Base-by-base conservation (phyloP, 2,113 vertebrate genomes). In the Tretioscincus oriximinensis region DNA sequence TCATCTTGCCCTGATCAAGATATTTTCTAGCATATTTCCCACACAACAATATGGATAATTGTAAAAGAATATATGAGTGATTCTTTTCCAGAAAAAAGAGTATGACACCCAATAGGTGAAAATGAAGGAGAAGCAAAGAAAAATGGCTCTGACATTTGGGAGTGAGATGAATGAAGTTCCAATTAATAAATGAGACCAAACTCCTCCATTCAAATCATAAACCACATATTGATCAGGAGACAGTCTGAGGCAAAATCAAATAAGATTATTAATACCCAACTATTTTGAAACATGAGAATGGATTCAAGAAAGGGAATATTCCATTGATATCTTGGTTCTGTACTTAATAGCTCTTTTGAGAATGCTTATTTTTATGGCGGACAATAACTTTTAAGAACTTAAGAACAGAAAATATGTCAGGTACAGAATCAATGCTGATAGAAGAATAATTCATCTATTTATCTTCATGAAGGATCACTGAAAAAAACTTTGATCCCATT, bases 401-500 rank as follows among this genome's bases (percentile, higher is more conserved):
- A 92, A 92, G 89, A 94, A 85, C 85, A 90, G 92, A 91, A 88
- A 89, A 90, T 89, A 86, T 94, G 93, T 93, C 94, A 94, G 91
- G 86, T 92, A 85, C 93, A 87, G 93, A 94, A 88, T 91, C 90
- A 79, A 91, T 90, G 88, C 87, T 85, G 93, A 93, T 88, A 92
- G 90, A 88, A 88, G 92, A 91, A 90, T 90, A 88, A 89, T 92
- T 90, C 90, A 78, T 90, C 91, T 91, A 81, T 91, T 93, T 93
- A 92, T 87, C 86, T 91, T 92, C 94, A 91, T 0, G 78, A 93
- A 91, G 89, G 93, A 91, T 92, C 81, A 65, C 90, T 81, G 73
- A 90, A 93, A 92, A 94, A 94, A 95, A 91, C 94, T 95, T 94
- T 94, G 93, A 94, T 94, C 93, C 93, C 91, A 93, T 95, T 94